These are phyloP conservation scores for Colius striatus DNA, from an alignment of 2,113 vertebrate genomes.

Conservation along the genomic window DNA sequence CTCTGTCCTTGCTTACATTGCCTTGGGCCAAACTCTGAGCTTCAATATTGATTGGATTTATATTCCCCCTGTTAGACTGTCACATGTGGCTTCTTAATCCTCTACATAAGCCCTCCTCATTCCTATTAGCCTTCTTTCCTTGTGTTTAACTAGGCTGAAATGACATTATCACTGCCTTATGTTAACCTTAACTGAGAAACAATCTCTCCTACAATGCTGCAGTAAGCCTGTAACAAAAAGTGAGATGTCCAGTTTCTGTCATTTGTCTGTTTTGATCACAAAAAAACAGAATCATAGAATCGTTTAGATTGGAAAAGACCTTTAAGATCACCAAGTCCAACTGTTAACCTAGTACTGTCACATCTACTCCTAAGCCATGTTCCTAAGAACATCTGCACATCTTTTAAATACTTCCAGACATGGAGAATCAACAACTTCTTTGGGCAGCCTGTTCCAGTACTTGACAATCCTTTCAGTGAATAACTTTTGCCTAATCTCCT, in stretches of 20 bases:
- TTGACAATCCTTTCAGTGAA: too few relatives aligned
- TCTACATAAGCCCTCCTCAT: background rate
- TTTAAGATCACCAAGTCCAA: too few relatives aligned
- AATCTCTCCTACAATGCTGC: background rate
- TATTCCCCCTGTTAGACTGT: background rate
- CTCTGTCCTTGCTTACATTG: background rate
- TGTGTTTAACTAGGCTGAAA: background rate
- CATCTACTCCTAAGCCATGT: too few relatives aligned
- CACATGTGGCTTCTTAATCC: background rate
- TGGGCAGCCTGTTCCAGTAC: too few relatives aligned
- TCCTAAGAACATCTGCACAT: too few relatives aligned
- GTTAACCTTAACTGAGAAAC: background rate
- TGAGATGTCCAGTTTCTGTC: background rate
- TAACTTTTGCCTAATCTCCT: too few relatives aligned
- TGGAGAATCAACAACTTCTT: too few relatives aligned
- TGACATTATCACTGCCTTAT: background rate
- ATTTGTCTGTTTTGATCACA: background rate
- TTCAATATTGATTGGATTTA: background rate
- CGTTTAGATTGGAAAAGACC: too few relatives aligned
- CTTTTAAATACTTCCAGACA: too few relatives aligned
- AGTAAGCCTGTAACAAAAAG: background rate
- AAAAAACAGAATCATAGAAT: background rate
- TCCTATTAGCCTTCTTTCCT: background rate
- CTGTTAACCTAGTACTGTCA: too few relatives aligned
- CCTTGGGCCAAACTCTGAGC: background rate